Percentiles rank a stretch among this genome's conserved stretches.
These are phyloP conservation scores for Sanderia malayensis DNA, from an alignment of 30 jellyfish, hydroid and myxozoan genomes.

Conservation along the genomic window DNA sequence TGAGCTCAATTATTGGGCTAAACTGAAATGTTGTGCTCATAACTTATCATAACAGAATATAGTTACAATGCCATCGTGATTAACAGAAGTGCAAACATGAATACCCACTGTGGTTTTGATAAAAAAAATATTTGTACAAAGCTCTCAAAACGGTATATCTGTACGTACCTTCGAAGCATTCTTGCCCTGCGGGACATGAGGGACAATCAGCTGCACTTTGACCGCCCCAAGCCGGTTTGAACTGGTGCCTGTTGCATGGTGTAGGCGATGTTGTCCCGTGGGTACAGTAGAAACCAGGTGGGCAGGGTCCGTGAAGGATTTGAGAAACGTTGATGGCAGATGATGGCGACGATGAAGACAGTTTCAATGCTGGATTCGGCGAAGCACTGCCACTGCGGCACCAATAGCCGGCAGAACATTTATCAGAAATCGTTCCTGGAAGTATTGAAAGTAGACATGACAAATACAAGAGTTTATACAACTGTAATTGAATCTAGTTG, in stretches of 20 bases:
- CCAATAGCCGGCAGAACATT: constrained; percentile 89
- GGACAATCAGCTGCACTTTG: constrained; percentile 73
- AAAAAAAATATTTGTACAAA: too few species aligned
- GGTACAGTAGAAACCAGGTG: constrained; percentile 95
- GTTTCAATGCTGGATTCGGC: constrained; percentile 76
- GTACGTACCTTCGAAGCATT: constrained; percentile 82
- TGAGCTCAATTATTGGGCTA: too few species aligned
- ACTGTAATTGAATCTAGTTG: too few species aligned
- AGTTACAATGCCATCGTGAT: too few species aligned
- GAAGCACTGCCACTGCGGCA: constrained; percentile 97
- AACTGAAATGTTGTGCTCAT: too few species aligned
- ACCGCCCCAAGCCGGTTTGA: constrained; percentile 80
- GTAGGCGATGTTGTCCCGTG: constrained; percentile 60
- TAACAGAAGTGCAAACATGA: too few species aligned
- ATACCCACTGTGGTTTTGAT: too few species aligned
- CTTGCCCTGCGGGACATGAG: constrained; percentile 98
- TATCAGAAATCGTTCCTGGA: constrained; percentile 69
- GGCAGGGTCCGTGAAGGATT: constrained; percentile 92
- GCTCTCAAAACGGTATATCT: too few species aligned
- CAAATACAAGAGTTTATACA: too few species aligned
- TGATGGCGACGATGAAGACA: constrained; percentile 17
- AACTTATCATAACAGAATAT: too few species aligned
- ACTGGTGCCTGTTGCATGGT: constrained; percentile 75
- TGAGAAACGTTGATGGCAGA: constrained; percentile 35
- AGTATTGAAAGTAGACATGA: too few species aligned